Base-by-base conservation (phyloP, 1,140 invertebrate species). In the Harlomillsia oculata region DNA sequence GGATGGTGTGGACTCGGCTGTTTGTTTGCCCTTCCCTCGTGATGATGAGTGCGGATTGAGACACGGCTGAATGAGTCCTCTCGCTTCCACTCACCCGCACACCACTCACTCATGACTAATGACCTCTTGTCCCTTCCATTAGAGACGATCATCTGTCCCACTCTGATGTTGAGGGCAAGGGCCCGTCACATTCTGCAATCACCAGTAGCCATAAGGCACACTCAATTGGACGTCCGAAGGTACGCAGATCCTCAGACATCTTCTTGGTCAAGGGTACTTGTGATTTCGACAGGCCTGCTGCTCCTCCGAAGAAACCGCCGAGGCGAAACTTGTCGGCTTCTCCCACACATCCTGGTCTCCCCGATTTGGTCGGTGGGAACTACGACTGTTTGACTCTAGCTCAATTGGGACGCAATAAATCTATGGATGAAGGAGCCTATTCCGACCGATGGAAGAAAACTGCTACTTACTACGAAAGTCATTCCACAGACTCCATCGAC, bases 281-380 rank as follows among this genome's bases (percentile, higher is more conserved):
- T 48, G 63, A 65, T 61, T 64, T 40, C 45, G 63, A 64, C 32
- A 64, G 61, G 63, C 76, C 87, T 78, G 82, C 84, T 37, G 86
- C 83, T 29, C 86, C 87, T 28, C 87, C 87, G 3, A 89, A 89
- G 72, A 91, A 91, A 71, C 87, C 88, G 49, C 88, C 88, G 0
- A 75, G 88, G 39, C 76, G 87, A 49, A 89, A 89, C 68, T 74
- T 90, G 16, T 86, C 85, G 20, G 82, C 89, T 21, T 90, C 87
- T 1, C 88, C 88, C 14, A 87, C 84, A 3, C 80, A 82, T 59
- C 73, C 75, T 36, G 68, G 72, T 34, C 76, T 78, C 75, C 77
- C 78, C 1, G 66, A 77, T 25, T 78, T 78, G 3, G 74, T 73
- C 1, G 77, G 78, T 45, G 74, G 74, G 28, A 46, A 41, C 21